These are phyloP conservation scores for Erethizon dorsatum DNA, from an alignment of 2,797 vertebrate species.

Conservation along the genomic window DNA sequence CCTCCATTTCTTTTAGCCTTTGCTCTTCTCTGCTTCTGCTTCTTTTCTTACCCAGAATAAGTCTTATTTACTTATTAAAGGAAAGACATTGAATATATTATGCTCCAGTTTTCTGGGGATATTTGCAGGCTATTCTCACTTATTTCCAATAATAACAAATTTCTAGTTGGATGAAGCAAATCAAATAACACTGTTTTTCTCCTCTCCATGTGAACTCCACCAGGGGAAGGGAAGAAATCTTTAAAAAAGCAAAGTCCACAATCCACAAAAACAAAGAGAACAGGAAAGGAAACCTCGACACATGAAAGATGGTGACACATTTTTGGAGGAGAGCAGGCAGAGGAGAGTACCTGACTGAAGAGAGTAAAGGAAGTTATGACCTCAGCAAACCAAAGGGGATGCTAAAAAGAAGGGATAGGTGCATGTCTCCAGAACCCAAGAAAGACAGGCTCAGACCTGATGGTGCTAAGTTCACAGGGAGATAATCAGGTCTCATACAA, in stretches of 20 bases:
- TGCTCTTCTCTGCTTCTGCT: not conserved
- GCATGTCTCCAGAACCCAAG: not conserved
- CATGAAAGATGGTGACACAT: not conserved
- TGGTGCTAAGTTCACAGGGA: not conserved
- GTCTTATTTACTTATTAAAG: conserved; percentile 21
- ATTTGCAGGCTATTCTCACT: not conserved
- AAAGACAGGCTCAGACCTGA: not conserved
- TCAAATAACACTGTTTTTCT: not conserved
- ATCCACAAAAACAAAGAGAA: not conserved
- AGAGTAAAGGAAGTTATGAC: not conserved
- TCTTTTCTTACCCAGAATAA: conserved; percentile 1
- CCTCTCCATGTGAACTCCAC: not conserved
- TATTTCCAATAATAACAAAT: not conserved
- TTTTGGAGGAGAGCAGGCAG: not conserved
- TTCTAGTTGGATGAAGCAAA: conserved; percentile 22
- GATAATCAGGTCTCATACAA: not conserved
- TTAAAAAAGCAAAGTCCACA: not conserved
- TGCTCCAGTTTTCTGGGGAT: conserved; percentile 38
- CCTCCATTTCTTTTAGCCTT: not conserved
- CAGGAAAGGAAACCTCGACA: not conserved
- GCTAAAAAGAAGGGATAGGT: not conserved
- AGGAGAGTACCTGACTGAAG: not conserved
- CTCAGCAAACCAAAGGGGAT: not conserved
- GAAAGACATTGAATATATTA: not conserved
- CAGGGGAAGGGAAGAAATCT: not conserved